These are phyloP conservation scores for Drosophila cognata DNA, from an alignment of 2,888 invertebrate species.

Conservation along the genomic window DNA sequence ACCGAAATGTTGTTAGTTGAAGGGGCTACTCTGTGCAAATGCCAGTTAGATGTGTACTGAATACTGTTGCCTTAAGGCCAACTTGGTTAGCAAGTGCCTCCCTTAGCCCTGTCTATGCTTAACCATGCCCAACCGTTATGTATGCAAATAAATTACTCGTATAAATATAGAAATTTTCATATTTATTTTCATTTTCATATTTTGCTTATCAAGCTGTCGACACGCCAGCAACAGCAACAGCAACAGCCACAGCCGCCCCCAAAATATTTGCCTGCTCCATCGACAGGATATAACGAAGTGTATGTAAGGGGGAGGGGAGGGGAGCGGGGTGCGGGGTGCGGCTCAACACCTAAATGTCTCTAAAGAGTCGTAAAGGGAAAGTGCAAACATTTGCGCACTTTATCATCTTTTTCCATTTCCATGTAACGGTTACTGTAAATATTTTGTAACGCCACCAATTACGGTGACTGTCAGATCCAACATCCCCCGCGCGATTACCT, in stretches of 20 bases:
- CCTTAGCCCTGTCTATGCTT: neutral
- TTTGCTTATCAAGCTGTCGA: constrained; percentile 69
- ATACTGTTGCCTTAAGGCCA: constrained; percentile 26
- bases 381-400: constrained; percentile 82
- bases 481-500: neutral
- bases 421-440: constrained; percentile 75
- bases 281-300: neutral
- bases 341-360: constrained; percentile 67
- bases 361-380: constrained; percentile 79
- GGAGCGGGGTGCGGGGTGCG: neutral
- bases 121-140: neutral
- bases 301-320: neutral
- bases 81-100: constrained; percentile 1
- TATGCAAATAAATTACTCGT: constrained; percentile 47
- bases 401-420: constrained; percentile 79
- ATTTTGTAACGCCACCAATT: constrained; percentile 80
- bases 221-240: constrained; percentile 46
- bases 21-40: constrained; percentile 62
- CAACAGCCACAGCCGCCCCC: constrained; percentile 10
- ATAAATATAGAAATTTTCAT: constrained; percentile 51
- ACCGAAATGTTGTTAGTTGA: constrained; percentile 54
- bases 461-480: constrained; percentile 55
- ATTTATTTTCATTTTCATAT: constrained; percentile 33
- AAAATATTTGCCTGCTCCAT: constrained; percentile 5
- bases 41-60: constrained; percentile 26